These are phyloP conservation scores for Pitta sordida DNA, from an alignment of 2,113 vertebrate species.

Conservation along the genomic window DNA sequence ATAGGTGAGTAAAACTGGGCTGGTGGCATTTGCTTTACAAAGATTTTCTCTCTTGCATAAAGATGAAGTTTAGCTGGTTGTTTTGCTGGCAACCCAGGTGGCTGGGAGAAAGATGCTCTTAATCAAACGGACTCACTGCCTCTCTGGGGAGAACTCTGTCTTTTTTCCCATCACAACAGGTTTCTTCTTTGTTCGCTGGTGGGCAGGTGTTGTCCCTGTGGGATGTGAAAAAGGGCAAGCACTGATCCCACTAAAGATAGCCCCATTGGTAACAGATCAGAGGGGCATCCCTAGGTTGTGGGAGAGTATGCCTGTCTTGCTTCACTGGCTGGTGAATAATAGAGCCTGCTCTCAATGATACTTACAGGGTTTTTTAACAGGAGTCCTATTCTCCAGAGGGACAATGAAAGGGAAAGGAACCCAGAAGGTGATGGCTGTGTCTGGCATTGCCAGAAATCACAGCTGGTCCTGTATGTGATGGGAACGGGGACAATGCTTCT, in stretches of 20 bases:
- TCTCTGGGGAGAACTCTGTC: constrained; percentile 16
- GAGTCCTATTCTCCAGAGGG: constrained; percentile 17
- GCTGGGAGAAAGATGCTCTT: constrained; percentile 18
- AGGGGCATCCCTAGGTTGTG: constrained; percentile 47
- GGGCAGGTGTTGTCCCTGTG: constrained; percentile 50
- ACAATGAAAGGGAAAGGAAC: constrained; percentile 48
- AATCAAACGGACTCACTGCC: not conserved
- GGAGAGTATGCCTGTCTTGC: constrained; percentile 44
- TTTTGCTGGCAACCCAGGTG: constrained; percentile 29
- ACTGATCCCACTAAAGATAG: constrained; percentile 49
- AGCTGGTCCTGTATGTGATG: constrained; percentile 14
- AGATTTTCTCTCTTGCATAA: constrained; percentile 8
- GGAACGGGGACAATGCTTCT: not conserved
- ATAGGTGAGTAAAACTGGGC: not conserved
- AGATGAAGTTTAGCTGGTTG: not conserved
- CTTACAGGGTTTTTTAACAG: constrained; percentile 40
- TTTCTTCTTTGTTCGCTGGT: constrained; percentile 51
- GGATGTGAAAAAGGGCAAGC: constrained; percentile 49
- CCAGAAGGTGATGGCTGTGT: not conserved
- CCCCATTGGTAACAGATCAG: constrained; percentile 1
- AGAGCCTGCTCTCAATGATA: constrained; percentile 22
- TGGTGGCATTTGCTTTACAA: not conserved
- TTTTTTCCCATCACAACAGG: constrained; percentile 47
- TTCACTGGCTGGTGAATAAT: constrained; percentile 62
- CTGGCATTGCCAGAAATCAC: constrained; percentile 38